A percentile compares a stretch with the other conserved stretches of the same genome.
Conservation (phyloP, 2,888 invertebrate species). For the Drosophila lacicola region DNA sequence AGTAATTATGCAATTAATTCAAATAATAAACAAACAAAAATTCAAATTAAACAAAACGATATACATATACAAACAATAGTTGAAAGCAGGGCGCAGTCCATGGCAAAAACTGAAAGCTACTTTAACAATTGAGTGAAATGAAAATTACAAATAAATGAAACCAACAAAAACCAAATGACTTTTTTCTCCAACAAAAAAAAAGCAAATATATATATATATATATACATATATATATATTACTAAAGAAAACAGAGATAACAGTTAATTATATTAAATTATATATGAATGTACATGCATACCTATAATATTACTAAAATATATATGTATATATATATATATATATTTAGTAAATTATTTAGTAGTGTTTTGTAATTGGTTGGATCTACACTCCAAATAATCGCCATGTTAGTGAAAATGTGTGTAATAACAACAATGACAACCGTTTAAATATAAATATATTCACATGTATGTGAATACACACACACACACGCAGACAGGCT, state of each 20-base stretch:
- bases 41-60: constrained; percentile 23
- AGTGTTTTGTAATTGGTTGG: constrained; percentile 42
- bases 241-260: constrained; percentile 30
- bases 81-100: constrained; percentile 59
- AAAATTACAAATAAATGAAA: constrained; percentile 53
- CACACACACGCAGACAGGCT: neutral
- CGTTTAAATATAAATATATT: constrained; percentile 1
- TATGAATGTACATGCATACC: constrained; percentile 7
- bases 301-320: constrained; percentile 23
- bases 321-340: constrained; percentile 23
- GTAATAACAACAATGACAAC: too few relatives aligned
- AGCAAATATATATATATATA: neutral
- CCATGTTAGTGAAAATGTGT: too few relatives aligned
- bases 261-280: constrained; percentile 10
- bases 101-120: constrained; percentile 62
- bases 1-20: constrained; percentile 22
- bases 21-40: constrained; percentile 13
- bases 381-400: constrained; percentile 18
- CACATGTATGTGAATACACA: constrained; percentile 18
- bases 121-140: constrained; percentile 59
- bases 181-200: constrained; percentile 59
- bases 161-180: constrained; percentile 59
- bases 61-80: constrained; percentile 48
- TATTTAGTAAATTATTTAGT: constrained; percentile 32
- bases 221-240: neutral